Conservation (phyloP, 2,113 vertebrate species). For the Paramisgurnus dabryanus region DNA sequence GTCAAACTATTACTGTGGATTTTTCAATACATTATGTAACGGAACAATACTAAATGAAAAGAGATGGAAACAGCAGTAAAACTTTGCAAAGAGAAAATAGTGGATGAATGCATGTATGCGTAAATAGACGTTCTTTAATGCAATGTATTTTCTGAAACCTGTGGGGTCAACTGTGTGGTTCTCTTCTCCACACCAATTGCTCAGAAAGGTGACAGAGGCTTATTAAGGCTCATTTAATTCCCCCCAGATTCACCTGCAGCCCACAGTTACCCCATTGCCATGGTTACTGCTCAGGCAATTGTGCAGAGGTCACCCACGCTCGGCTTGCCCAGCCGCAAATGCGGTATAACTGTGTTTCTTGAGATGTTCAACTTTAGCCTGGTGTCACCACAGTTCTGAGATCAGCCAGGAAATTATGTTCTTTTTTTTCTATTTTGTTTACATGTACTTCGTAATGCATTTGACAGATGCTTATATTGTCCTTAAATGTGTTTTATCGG, state of each 20-base stretch:
- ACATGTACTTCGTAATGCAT: no score
- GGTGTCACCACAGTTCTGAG: neutral
- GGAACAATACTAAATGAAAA: neutral
- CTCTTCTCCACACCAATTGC: neutral
- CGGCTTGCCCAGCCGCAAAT: neutral
- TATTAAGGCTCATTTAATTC: neutral
- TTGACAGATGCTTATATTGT: no score
- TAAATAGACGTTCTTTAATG: neutral
- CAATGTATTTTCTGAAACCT: neutral
- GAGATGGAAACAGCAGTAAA: neutral
- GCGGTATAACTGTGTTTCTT: neutral
- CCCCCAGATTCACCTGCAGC: slow-evolving; percentile 12
- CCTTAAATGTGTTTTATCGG: no score
- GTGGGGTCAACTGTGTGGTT: neutral
- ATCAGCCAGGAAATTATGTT: neutral
- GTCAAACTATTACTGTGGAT: neutral
- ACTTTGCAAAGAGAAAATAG: neutral
- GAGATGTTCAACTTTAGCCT: neutral
- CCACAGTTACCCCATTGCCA: neutral
- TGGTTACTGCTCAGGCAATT: slow-evolving; percentile 7
- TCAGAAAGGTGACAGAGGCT: slow-evolving; percentile 1
- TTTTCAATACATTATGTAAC: neutral
- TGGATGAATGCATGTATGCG: no score
- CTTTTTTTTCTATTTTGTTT: no score
- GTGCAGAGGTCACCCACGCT: slow-evolving; percentile 14